These are phyloP conservation scores for Megastigmus dorsalis DNA, from an alignment of 2,888 invertebrate species.

Conservation along the genomic window DNA sequence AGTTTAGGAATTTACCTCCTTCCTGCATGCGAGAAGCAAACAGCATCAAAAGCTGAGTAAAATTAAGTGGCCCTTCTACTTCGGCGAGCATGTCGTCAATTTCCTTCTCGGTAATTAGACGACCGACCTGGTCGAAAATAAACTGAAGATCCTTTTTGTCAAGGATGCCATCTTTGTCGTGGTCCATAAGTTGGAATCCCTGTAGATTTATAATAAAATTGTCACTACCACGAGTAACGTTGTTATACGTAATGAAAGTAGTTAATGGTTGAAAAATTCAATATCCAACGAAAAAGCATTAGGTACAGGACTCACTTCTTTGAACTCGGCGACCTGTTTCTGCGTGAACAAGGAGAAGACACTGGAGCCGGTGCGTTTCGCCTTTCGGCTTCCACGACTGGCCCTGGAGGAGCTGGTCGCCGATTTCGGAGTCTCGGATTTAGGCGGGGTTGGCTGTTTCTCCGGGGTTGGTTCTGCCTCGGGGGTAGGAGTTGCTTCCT, in stretches of 20 bases:
- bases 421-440: conserved; percentile 70
- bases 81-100: conserved; percentile 92
- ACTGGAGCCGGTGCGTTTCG: conserved; percentile 93
- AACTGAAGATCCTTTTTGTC: conserved; percentile 92
- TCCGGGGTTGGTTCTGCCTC: conserved; percentile 80
- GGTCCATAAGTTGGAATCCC: conserved; percentile 97
- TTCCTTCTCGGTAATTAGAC: conserved; percentile 92
- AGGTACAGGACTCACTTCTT: conserved; percentile 82
- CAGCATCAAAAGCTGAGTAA: conserved; percentile 93
- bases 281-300: too few species aligned
- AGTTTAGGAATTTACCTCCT: conserved; percentile 79
- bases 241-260: not conserved
- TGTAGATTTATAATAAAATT: conserved; percentile 72
- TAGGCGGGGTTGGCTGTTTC: conserved; percentile 75
- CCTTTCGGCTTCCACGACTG: conserved; percentile 87
- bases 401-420: conserved; percentile 80
- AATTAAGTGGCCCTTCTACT: conserved; percentile 94
- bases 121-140: conserved; percentile 94
- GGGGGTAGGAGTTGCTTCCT: conserved; percentile 72
- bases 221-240: too few species aligned
- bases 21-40: conserved; percentile 95
- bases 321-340: conserved; percentile 96
- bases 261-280: too few species aligned
- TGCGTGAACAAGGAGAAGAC: conserved; percentile 98
- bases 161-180: conserved; percentile 94